Conservation (phyloP, 2,888 invertebrate genomes). For the Pediacus dermestoides region DNA sequence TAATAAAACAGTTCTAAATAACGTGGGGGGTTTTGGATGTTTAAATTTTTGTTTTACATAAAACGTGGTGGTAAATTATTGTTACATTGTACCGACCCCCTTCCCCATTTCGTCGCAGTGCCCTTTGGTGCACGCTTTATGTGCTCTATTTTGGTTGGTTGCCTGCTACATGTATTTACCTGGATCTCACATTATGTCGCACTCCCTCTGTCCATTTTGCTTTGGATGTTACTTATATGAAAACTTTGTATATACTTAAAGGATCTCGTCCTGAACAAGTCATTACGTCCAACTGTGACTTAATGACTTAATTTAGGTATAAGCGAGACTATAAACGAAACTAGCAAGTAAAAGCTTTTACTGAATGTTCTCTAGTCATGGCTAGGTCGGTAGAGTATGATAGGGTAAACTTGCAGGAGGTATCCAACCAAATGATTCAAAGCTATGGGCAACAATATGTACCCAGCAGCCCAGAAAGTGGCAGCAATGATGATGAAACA, state of each 20-base stretch:
- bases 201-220: conserved; percentile 41
- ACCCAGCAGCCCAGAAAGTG: conserved; percentile 44
- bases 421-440: conserved; percentile 50
- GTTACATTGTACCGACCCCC: conserved; percentile 47
- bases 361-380: conserved; percentile 5
- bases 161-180: conserved; percentile 55
- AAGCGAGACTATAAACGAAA: too few relatives aligned
- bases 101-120: conserved; percentile 48
- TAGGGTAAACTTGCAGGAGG: conserved; percentile 49
- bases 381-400: conserved; percentile 18
- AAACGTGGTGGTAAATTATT: conserved; percentile 19
- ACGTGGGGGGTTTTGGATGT: not conserved
- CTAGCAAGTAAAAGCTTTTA: too few relatives aligned
- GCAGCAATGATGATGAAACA: conserved; percentile 43
- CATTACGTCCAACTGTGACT: too few relatives aligned
- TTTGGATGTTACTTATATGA: conserved; percentile 45
- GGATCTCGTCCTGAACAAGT: conserved; percentile 5
- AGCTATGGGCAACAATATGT: conserved; percentile 44
- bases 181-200: conserved; percentile 50
- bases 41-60: too few relatives aligned
- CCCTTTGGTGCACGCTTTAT: conserved; percentile 45
- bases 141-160: conserved; percentile 51
- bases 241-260: too few relatives aligned
- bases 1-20: too few relatives aligned
- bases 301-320: too few relatives aligned